Evolutionary conservation across 2,797 vertebrate species (phyloP).

Genomic region (Gymnothorax reevesii): DNA sequence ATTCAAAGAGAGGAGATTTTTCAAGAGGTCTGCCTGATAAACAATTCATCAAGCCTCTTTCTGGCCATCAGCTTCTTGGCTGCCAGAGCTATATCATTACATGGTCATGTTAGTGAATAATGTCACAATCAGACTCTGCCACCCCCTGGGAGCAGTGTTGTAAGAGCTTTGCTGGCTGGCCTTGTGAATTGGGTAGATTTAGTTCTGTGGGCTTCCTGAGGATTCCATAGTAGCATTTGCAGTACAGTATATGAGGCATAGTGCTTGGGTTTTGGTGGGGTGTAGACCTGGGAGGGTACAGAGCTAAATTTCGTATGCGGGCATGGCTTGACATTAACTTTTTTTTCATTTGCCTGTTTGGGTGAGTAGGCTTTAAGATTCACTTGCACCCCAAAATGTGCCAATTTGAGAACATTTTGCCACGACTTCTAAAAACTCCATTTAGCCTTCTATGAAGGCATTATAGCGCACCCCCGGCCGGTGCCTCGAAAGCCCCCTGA

Average conservation of each 20-base stretch:
- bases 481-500: no score
- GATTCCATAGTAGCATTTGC: not conserved
- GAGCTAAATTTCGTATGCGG: no score
- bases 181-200: not conserved
- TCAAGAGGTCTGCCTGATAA: not conserved
- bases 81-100: not conserved
- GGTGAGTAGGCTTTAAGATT: no score
- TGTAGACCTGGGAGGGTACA: not conserved
- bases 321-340: no score
- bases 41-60: not conserved
- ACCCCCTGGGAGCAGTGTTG: conserved; percentile 4
- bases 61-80: not conserved
- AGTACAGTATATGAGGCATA: not conserved
- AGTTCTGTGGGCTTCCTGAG: not conserved
- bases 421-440: no score
- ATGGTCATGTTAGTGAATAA: not conserved
- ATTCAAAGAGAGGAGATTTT: not conserved
- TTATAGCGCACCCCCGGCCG: no score
- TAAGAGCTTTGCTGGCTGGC: not conserved
- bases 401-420: no score
- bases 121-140: not conserved
- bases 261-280: not conserved
- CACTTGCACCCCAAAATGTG: no score
- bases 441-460: no score
- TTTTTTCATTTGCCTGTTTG: no score